Evolutionary conservation across 2,797 vertebrate species (phyloP).

Genomic region (Numenius phaeopus): DNA sequence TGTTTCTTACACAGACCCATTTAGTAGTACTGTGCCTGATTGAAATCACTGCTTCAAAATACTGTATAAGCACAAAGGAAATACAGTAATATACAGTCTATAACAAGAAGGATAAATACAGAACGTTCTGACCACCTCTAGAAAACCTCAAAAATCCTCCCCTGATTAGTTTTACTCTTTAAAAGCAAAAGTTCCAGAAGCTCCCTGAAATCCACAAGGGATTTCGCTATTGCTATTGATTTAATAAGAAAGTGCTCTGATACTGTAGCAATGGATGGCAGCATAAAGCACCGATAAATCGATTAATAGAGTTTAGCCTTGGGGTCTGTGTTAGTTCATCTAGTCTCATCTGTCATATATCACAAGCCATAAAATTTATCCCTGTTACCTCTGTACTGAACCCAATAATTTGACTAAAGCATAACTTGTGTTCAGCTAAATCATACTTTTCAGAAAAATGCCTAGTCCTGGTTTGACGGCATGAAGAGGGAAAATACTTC

Average conservation of each 20-base stretch:
- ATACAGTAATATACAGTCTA: neutral
- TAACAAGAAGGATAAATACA: neutral
- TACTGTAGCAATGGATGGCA: neutral
- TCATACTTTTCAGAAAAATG: neutral
- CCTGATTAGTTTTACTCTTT: neutral
- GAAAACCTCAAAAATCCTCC: neutral
- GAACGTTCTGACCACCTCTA: neutral
- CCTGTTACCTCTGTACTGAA: neutral
- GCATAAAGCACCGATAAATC: slow-evolving; percentile 22
- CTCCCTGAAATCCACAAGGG: neutral
- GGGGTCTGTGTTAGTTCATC: neutral
- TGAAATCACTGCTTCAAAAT: neutral
- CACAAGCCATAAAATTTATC: neutral
- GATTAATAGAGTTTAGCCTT: slow-evolving; percentile 19
- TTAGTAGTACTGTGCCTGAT: neutral
- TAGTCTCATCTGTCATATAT: neutral
- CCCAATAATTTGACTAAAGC: neutral
- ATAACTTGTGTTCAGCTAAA: neutral
- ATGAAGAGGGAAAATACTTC: neutral
- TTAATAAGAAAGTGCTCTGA: neutral
- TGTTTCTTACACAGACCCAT: neutral
- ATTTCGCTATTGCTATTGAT: neutral
- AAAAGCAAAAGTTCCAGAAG: neutral
- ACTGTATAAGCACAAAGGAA: neutral
- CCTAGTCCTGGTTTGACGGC: neutral